phyloP scores from a whole-genome alignment of 2,888 invertebrate species.

The Eledona agricola region DNA sequence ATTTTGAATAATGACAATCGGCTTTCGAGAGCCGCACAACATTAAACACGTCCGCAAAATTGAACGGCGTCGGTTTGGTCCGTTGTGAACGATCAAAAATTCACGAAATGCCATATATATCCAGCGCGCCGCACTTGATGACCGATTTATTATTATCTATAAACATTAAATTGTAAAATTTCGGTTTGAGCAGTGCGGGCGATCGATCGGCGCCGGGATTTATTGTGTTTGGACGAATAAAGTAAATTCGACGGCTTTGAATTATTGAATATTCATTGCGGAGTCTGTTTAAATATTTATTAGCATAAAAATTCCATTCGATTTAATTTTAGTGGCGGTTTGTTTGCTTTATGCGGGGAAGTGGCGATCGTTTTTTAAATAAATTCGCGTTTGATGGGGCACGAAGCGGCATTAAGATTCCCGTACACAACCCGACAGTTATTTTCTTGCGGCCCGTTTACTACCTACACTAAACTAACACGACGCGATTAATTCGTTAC shows the following conservation, averaged over 20 bases:
- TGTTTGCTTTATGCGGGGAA: constrained; percentile 8
- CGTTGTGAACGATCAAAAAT: constrained; percentile 20
- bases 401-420: not conserved
- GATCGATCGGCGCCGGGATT: constrained; percentile 28
- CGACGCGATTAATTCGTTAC: too few species aligned
- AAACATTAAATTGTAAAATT: constrained; percentile 29
- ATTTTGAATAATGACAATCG: constrained; percentile 30
- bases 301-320: constrained; percentile 29
- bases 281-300: constrained; percentile 33
- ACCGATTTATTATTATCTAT: constrained; percentile 21
- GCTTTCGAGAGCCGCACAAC: constrained; percentile 18
- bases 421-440: constrained; percentile 1
- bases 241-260: constrained; percentile 27
- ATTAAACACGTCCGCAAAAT: constrained; percentile 29
- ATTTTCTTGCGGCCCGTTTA: too few species aligned
- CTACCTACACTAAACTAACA: too few species aligned
- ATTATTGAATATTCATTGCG: constrained; percentile 33
- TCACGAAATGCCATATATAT: constrained; percentile 17
- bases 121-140: constrained; percentile 7
- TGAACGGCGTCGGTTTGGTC: constrained; percentile 21
- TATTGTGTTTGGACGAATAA: constrained; percentile 28
- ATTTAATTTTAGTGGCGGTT: constrained; percentile 20
- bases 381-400: constrained; percentile 7
- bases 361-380: constrained; percentile 9
- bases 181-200: constrained; percentile 11